Evolutionary conservation across 2,888 invertebrate species (phyloP).

Genomic region (Leistus spinibarbis): DNA sequence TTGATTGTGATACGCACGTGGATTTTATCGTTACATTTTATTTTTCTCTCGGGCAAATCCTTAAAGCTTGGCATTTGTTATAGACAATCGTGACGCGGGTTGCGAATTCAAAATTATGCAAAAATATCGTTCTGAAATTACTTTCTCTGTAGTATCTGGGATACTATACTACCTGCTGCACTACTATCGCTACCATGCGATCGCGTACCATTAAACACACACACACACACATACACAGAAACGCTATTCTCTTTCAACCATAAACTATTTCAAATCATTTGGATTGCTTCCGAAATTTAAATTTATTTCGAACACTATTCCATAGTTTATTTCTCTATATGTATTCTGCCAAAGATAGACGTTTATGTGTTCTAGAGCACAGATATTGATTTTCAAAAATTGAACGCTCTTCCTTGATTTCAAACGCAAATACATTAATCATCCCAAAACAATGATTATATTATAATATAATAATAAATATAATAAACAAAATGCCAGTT

Average conservation of each 20-base stretch:
- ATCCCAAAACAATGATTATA: too few relatives aligned
- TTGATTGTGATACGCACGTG: slow-evolving; percentile 36
- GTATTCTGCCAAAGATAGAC: too few relatives aligned
- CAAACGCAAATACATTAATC: too few relatives aligned
- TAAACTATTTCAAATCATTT: neutral
- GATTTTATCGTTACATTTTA: slow-evolving; percentile 37
- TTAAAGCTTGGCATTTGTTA: slow-evolving; percentile 37
- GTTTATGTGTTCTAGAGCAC: too few relatives aligned
- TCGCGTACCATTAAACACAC: too few relatives aligned
- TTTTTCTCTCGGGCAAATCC: slow-evolving; percentile 36
- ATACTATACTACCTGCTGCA: neutral
- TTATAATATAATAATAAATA: too few relatives aligned
- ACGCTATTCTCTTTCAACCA: neutral
- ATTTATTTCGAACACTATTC: neutral
- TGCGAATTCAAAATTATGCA: slow-evolving; percentile 34
- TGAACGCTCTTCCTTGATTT: too few relatives aligned
- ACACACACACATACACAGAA: neutral
- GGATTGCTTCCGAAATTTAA: neutral
- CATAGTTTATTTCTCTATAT: neutral
- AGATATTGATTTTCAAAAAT: too few relatives aligned
- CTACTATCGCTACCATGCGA: slow-evolving; percentile 5
- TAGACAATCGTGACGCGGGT: slow-evolving; percentile 36
- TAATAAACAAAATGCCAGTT: too few relatives aligned
- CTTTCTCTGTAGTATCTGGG: slow-evolving; percentile 25
- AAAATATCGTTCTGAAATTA: slow-evolving; percentile 26